phyloP scores from a whole-genome alignment of 2,888 invertebrate species.

The Tinea trinotella region DNA sequence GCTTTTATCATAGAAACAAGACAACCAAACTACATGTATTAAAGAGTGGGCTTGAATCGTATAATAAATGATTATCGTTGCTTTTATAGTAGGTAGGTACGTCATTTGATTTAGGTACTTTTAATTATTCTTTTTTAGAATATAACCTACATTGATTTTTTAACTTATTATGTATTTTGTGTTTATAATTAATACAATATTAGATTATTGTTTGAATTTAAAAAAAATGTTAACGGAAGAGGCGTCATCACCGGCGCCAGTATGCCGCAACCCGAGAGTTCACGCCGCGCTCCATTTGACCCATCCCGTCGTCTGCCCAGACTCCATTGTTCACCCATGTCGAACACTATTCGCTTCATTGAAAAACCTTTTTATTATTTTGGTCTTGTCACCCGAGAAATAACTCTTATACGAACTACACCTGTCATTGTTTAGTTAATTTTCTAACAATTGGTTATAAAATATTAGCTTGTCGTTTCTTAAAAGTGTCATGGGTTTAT shows the following conservation, averaged over 20 bases:
- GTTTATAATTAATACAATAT: neutral
- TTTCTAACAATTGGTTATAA: neutral
- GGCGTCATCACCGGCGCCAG: slow-evolving; percentile 43
- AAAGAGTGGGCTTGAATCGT: too few relatives aligned
- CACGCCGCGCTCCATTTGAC: slow-evolving; percentile 64
- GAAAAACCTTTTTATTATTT: slow-evolving; percentile 29
- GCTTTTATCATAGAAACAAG: too few relatives aligned
- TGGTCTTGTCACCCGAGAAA: slow-evolving; percentile 33
- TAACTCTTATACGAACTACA: slow-evolving; percentile 20
- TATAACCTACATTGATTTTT: too few relatives aligned
- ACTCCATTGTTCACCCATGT: slow-evolving; percentile 52
- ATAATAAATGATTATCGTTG: too few relatives aligned
- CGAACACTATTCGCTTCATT: slow-evolving; percentile 36
- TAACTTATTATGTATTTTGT: neutral
- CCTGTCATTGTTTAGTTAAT: neutral
- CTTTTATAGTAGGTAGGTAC: too few relatives aligned
- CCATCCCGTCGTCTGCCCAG: slow-evolving; percentile 30
- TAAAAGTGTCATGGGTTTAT: too few relatives aligned
- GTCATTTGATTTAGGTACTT: too few relatives aligned
- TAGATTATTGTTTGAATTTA: neutral
- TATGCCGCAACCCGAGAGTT: slow-evolving; percentile 61
- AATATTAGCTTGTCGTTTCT: too few relatives aligned
- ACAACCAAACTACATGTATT: too few relatives aligned
- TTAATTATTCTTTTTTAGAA: too few relatives aligned
- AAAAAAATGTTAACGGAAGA: slow-evolving; percentile 10